phyloP scores from a whole-genome alignment of 2,113 vertebrate genomes.

The Cygnus atratus region DNA sequence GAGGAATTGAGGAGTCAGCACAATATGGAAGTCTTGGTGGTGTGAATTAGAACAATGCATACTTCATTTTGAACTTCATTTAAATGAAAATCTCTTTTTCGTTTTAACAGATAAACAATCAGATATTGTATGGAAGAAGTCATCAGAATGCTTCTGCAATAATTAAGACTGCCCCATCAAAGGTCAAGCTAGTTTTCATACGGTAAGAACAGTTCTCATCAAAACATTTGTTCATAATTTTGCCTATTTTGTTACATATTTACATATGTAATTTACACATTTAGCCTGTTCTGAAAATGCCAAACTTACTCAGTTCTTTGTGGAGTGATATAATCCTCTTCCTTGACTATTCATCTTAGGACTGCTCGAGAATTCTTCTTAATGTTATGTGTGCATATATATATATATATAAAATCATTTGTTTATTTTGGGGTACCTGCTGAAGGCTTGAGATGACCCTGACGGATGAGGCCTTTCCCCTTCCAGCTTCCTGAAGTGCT shows the following conservation, averaged over 20 bases:
- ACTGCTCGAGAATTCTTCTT: not conserved
- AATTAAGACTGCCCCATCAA: conserved; percentile 89
- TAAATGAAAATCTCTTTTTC: not conserved
- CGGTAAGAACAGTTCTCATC: conserved; percentile 79
- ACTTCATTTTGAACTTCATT: not conserved
- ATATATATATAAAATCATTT: too few relatives aligned
- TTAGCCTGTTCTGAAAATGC: not conserved
- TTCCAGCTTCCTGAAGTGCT: not conserved
- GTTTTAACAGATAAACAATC: conserved; percentile 89
- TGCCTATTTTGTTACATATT: not conserved
- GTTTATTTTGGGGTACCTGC: not conserved
- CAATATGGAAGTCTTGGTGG: not conserved
- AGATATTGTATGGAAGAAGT: conserved; percentile 93
- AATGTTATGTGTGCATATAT: not conserved
- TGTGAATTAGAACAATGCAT: not conserved
- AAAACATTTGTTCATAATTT: not conserved
- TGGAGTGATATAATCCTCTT: not conserved
- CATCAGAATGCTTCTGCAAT: conserved; percentile 97
- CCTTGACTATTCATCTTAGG: not conserved
- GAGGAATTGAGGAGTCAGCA: not conserved
- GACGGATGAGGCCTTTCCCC: not conserved
- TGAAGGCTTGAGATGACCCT: not conserved
- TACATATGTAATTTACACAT: not conserved
- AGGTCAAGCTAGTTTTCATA: conserved; percentile 93
- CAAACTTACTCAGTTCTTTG: not conserved